Evolutionary conservation across 2,113 vertebrate species (phyloP), one percentile per base, ranked within the genome.

Genomic region (Dipodomys stephensi): DNA sequence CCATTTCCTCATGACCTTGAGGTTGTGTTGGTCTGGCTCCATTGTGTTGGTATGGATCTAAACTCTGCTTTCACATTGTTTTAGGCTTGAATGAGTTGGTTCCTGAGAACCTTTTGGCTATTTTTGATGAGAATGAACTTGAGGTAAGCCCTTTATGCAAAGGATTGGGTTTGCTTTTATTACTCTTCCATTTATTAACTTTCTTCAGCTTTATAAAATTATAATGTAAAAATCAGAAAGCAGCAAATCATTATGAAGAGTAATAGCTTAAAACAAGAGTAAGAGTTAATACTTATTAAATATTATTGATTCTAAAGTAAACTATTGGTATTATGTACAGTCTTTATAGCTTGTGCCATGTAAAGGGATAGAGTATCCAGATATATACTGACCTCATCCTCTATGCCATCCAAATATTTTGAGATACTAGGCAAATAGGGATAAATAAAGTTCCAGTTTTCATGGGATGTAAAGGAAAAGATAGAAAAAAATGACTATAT

Each of bases 41-140:
- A 0, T 28, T 2, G 7, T 76, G 8, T n/a, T 11, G n/a, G 1
- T n/a, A 11, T 94, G 64, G 32, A 67, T 92, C 94, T 95, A 92
- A 39, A 95, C 74, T 68, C 83, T 27, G 8, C 69, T 86, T 57
- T 57, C 18, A 23, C 53, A 85, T 69, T 97, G 93, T 98, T 98
- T 92, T 74, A 99, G 99, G 99, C 95, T 98, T 99, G 93, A 99
- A 99, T 44, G 99, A 99, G 88, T 98, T 99, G 82, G 99, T 99
- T 96, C 99, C 99, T 95, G 99, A 99, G 98, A 99, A 99, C 95
- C 99, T 99, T 90, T 96, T 99, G 92, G 99, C 99, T 98, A 99
- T 99, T 98, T 99, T 99, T 98, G 99, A 99, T 98, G 99, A 99
- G 97, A 99, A 99, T 96, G 99, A 99, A 91, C 98, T 99, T 95